Percentiles rank a stretch among this genome's conserved stretches.
phyloP scores from a whole-genome alignment of 1,140 invertebrate genomes.

The Drosophila ananassae region DNA sequence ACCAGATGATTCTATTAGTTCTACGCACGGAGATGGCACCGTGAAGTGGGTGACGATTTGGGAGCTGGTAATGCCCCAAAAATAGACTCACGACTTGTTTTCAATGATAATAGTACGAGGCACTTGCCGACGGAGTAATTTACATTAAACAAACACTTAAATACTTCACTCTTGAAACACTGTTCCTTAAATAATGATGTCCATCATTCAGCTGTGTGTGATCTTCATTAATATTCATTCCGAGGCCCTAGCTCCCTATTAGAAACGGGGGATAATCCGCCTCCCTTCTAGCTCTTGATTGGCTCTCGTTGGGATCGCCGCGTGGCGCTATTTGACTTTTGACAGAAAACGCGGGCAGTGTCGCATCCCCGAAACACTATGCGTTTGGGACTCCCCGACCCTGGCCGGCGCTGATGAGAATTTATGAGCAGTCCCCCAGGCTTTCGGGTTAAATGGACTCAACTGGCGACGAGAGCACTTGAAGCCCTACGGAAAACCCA shows the following conservation, averaged over 20 bases:
- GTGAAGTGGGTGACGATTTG: slow-evolving; percentile 10
- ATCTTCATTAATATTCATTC: slow-evolving; percentile 19
- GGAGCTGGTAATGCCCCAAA: slow-evolving; percentile 13
- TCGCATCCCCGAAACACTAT: slow-evolving; percentile 8
- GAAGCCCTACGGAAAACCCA: slow-evolving; percentile 42
- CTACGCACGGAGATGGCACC: background rate
- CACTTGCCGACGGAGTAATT: slow-evolving; percentile 1
- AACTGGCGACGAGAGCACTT: slow-evolving; percentile 37
- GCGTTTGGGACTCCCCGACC: slow-evolving; percentile 18
- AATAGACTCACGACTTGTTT: slow-evolving; percentile 11
- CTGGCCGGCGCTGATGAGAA: slow-evolving; percentile 61
- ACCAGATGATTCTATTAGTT: slow-evolving; percentile 34
- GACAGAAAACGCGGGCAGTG: slow-evolving; percentile 55
- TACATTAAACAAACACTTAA: slow-evolving; percentile 4
- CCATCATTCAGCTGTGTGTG: background rate
- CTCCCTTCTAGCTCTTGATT: slow-evolving; percentile 68
- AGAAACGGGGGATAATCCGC: slow-evolving; percentile 54
- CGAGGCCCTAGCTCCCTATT: background rate
- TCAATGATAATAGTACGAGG: slow-evolving; percentile 2
- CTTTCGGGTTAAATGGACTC: slow-evolving; percentile 56
- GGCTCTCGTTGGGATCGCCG: slow-evolving; percentile 67
- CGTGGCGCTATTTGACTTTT: slow-evolving; percentile 79
- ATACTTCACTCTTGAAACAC: background rate
- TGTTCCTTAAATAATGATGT: background rate
- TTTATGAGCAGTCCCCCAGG: slow-evolving; percentile 61